Evolutionary conservation across 2,113 vertebrate species (phyloP), one percentile per base, ranked within the genome.

Genomic region (Raja brachyura): DNA sequence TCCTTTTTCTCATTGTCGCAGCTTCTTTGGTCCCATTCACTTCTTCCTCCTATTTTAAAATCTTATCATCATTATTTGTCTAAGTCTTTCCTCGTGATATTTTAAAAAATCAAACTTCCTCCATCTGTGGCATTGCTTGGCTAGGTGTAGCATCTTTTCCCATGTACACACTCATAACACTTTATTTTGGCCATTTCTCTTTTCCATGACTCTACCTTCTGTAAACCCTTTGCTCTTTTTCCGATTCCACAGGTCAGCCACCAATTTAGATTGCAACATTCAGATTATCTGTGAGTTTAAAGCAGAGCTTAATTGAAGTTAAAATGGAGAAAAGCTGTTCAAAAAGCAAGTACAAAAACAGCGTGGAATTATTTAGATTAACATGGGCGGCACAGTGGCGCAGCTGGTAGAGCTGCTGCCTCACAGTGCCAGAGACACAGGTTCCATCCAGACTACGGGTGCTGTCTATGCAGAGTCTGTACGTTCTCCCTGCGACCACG

Each of bases 201-300:
- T 18, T 90, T 20, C 11, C 86, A 31, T 48, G 16, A n/a, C 85
- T 1, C n/a, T 68, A 39, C 39, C 7, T 61, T 3, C 63, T 39
- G 59, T 31, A 90, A 90, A 33, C 31, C 20, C 8, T 14, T 39
- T 33, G 68, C 31, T 68, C n/a, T 68, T 70, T 39, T 68, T 5
- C 4, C n/a, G 31, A 90, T 7, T 22, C 20, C 63, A 22, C 39
- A 68, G 86, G 56, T n/a, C 63, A 90, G 63, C 39, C 66, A 68
- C 31, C n/a, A 70, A 68, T 63, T 68, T 61, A 39, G 86, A 68
- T 66, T 14, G 25, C 86, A 68, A 39, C 61, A 90, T 68, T 90
- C 63, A 33, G 63, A 18, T 70, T 70, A 61, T 90, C 63, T 68
- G 14, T 90, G 33, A 70, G 86, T 90, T 70, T 90, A 90, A 68